These are phyloP conservation scores for Stegostoma tigrinum DNA, from an alignment of 2,113 vertebrate species.

Conservation along the genomic window DNA sequence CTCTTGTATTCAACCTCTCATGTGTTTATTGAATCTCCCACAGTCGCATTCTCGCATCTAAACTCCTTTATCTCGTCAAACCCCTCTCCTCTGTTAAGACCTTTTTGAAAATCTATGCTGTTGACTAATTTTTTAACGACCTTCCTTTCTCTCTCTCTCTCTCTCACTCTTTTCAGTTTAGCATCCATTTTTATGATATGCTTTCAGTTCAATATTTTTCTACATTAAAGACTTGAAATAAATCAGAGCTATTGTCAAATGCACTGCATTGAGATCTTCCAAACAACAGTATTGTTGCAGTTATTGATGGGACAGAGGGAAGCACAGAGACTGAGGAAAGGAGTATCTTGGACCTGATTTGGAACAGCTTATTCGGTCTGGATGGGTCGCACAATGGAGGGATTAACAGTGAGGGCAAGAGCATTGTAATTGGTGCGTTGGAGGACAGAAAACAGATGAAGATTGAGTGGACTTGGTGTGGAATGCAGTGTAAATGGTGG, in stretches of 20 bases:
- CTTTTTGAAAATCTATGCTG: background rate
- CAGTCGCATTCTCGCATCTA: background rate
- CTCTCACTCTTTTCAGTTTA: no score
- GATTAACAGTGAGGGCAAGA: background rate
- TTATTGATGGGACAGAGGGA: background rate
- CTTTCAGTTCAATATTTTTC: background rate
- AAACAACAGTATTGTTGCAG: background rate
- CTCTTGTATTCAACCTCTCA: background rate
- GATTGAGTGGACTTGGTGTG: background rate
- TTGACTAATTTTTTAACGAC: background rate
- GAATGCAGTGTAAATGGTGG: background rate
- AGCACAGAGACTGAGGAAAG: background rate
- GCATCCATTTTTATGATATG: background rate
- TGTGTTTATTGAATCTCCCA: background rate
- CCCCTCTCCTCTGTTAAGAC: background rate
- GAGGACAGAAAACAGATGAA: background rate
- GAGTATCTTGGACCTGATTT: background rate
- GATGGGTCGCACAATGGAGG: background rate
- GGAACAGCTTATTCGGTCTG: background rate
- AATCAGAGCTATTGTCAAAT: background rate
- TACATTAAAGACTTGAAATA: background rate
- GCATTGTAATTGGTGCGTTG: background rate
- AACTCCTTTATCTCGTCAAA: background rate
- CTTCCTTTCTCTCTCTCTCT: background rate
- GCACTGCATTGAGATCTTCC: background rate